Evolutionary conservation across 1,140 invertebrate genomes (phyloP), one percentile per base, ranked within the genome.

Genomic region (Halotydeus destructor): DNA sequence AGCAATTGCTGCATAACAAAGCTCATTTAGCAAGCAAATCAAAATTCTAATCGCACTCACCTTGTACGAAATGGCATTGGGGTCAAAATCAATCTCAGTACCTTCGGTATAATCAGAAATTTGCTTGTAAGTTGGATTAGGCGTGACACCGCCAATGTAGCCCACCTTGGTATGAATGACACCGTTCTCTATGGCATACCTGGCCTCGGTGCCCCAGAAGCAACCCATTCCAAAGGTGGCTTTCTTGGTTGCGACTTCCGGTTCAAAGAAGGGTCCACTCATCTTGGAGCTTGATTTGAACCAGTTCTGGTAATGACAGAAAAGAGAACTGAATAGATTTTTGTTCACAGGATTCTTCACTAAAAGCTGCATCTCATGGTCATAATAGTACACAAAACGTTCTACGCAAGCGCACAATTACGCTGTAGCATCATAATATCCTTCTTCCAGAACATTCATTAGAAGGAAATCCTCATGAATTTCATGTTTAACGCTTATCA

Each of bases 21-120:
- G 19, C 12, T 42, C 19, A 28, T 5, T 43, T 26, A 38, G 8
- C 21, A n/a, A 28, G 24, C 14, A 42, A 45, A 41, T 12, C 18
- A 14, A 43, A 1, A 6, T 38, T 8, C 4, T 2, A 37, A 16
- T 4, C 0, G 32, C 12, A 5, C 2, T 12, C 31, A 46, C 45
- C 39, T 70, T 62, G 54, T 76, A 96, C 2, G 67, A 68, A 5
- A 81, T 70, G 5, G 69, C 52, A 35, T 70, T 69, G 9, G 82
- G 79, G 59, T 94, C 78, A 56, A 72, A 96, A 55, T 89, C 79
- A 36, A 94, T 68, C 56, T 89, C 76, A 35, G 89, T 74, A 4
- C 85, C 78, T 65, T 96, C 88, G 23, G 82, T 88, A 54, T 93
- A 84, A 60, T 91, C 81, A 26, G 79, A 81, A 84, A 93, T 63